Evolutionary conservation across 2,888 invertebrate species (phyloP).

Genomic region (Opisthograptis luteolata): DNA sequence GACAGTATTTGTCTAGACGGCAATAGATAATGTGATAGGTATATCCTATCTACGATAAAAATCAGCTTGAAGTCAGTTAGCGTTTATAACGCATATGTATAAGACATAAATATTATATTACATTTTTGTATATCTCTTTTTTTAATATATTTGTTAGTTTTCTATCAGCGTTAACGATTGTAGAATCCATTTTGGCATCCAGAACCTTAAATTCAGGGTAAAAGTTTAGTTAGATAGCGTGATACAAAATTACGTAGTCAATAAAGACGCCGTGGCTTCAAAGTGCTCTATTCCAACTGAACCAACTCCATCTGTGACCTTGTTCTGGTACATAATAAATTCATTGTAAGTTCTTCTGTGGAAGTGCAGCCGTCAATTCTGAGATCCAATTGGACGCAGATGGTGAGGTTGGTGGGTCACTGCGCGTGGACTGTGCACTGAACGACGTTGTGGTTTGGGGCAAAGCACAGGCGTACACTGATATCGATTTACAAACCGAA

Average conservation of each 20-base stretch:
- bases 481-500: not conserved
- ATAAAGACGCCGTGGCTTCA: conserved; percentile 6
- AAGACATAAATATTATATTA: too few species aligned
- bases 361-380: conserved; percentile 32
- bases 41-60: too few species aligned
- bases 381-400: conserved; percentile 60
- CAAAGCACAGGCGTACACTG: conserved; percentile 20
- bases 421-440: conserved; percentile 24
- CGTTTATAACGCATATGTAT: too few species aligned
- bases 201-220: too few species aligned
- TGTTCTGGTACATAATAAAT: conserved; percentile 35
- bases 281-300: conserved; percentile 3
- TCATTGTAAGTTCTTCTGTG: conserved; percentile 25
- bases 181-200: too few species aligned
- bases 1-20: too few species aligned
- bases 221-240: too few species aligned
- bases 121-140: too few species aligned
- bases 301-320: conserved; percentile 15
- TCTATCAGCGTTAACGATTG: too few species aligned
- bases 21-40: too few species aligned
- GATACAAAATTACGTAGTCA: not conserved
- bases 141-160: too few species aligned
- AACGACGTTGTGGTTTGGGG: conserved; percentile 17
- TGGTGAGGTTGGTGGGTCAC: conserved; percentile 53
- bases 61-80: too few species aligned